These are phyloP conservation scores for Cololabis saira DNA, from an alignment of 2,113 vertebrate species.

Conservation along the genomic window DNA sequence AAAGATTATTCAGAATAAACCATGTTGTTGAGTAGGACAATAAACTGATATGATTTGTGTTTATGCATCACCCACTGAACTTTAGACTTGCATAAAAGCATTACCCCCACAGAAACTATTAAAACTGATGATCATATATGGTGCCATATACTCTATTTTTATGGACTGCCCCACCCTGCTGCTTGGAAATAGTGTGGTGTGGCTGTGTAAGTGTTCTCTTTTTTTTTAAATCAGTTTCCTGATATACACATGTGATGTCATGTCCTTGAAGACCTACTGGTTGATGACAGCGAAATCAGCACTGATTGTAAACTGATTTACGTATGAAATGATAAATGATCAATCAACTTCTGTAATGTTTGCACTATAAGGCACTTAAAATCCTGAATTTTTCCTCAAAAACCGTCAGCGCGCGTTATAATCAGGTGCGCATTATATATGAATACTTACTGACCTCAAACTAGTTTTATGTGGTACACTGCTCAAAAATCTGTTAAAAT, in stretches of 20 bases:
- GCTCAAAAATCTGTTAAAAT: no score
- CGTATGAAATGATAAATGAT: no score
- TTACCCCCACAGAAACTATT: slow-evolving; percentile 5
- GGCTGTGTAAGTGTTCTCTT: not conserved
- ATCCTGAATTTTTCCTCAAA: no score
- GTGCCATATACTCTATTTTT: not conserved
- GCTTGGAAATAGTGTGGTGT: not conserved
- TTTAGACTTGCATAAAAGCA: not conserved
- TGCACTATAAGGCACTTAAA: no score
- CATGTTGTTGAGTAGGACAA: no score
- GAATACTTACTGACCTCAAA: no score
- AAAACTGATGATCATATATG: not conserved
- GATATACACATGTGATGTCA: not conserved
- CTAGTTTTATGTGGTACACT: no score
- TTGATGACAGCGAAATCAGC: not conserved
- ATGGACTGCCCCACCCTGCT: slow-evolving; percentile 24
- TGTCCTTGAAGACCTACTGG: not conserved
- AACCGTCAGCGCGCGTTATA: no score
- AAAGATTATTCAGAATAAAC: not conserved
- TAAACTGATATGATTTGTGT: no score
- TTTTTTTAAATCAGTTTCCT: not conserved
- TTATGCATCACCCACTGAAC: not conserved
- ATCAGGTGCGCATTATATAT: no score
- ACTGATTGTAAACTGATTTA: no score
- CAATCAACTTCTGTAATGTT: no score